Base-by-base conservation (phyloP, 1,140 invertebrate species). In the Drosophila repleta region DNA sequence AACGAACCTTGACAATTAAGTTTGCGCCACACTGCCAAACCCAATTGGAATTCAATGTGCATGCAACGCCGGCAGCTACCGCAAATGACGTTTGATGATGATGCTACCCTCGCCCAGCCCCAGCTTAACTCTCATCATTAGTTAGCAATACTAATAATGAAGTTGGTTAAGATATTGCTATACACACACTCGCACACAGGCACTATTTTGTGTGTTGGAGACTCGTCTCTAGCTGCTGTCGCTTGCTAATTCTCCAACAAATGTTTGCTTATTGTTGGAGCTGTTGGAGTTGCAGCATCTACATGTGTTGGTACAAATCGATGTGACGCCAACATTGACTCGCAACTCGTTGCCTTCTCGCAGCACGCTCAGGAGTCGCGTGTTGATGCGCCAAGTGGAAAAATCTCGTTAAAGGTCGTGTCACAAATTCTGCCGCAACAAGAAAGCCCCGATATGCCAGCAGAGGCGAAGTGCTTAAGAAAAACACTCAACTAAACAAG, bases 1-100 rank as follows among this genome's bases (percentile, higher is more conserved):
- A 85, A 85, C 81, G 81, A 85, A 85, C 81, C 81, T 87, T 85
- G 81, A 85, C 81, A 85, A 85, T 85, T 85, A 85, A 85, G 78
- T 85, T 85, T 85, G 74, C 78, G 82, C 82, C 82, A 87, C 77
- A 82, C 77, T 85, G 82, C 78, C 81, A 85, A 85, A 87, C 79
- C 75, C 83, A 85, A 85, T 85, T 85, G 81, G 83, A 85, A 85
- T 85, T 85, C 81, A 85, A 85, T 85, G 81, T 85, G 82, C 82
- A 84, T 84, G 82, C 81, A 74, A 84, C 73, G 82, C 60, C 80
- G 39, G 73, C 76, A 72, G 70, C 51, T 64, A 71, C 79, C 52
- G 71, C 26, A 66, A 85, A 71, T 67, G 66, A 63, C 66, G 58
- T 62, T 69, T 55, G 82, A 69, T 84, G 81, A 80, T 83, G 80